Evolutionary conservation across 2,888 invertebrate species (phyloP), one percentile per base, ranked within the genome.

Genomic region (Papilio gigon): DNA sequence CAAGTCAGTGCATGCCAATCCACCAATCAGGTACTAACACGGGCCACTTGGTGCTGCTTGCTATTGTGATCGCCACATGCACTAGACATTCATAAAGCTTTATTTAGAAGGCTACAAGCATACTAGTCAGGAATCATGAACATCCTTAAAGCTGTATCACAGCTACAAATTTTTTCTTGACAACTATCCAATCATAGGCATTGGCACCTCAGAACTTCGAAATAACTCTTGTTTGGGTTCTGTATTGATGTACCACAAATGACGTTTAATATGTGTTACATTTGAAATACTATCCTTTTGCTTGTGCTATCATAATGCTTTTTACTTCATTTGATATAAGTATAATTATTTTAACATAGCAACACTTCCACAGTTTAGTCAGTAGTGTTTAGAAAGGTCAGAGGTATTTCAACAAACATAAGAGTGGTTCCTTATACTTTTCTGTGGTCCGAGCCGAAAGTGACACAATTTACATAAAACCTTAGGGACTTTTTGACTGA

Each of bases 41-140:
- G 11, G n/a, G 50, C 11, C 27, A 56, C 9, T 40, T 20, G 9
- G 4, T 35, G 33, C 20, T 35, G 12, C 20, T 30, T 14, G 37
- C 22, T 37, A 5, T 22, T 20, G 37, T 1, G 25, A 59, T 44
- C 11, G 5, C 42, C 33, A 0, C 22, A 50, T 67, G 61, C 67
- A 44, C 17, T 53, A 67, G n/a, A 37, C 5, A 35, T 27, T 50
- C 17, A 50, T 44, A 60, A 66, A 61, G 20, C 37, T 1, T n/a
- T 37, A 56, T 56, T 30, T 6, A n/a, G n/a, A 8, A 56, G n/a
- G 8, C 56, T 5, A 53, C n/a, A 22, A 11, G 9, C 3, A 25
- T 25, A 22, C 11, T 9, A 65, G 11, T 12, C 6, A 14, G 4
- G 33, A 17, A 58, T 58, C 22, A n/a, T n/a, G n/a, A 42, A 17